Evolutionary conservation across 2,797 vertebrate species (phyloP), one percentile per base, ranked within the genome.

Genomic region (Pempheris klunzingeri): DNA sequence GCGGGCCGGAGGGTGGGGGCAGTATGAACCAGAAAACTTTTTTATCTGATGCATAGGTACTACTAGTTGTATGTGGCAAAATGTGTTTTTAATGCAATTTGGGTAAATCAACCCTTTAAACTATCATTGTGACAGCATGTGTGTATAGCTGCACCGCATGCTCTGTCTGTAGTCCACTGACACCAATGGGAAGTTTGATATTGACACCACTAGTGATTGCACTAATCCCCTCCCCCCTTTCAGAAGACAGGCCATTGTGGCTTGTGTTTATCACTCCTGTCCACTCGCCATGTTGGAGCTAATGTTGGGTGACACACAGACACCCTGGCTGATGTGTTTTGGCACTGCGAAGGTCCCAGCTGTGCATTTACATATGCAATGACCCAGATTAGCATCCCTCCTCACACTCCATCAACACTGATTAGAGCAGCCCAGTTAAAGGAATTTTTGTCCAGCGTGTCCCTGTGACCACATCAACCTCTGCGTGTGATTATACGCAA

Each of bases 281-380:
- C 89, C 76, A 88, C 83, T 82, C 62, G 64, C 79, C 57, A 57
- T 86, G 92, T 93, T 92, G 86, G 91, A 93, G 87, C 82, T 95
- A 95, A 94, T 90, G 81, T 83, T 68, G 82, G 92, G 88, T 89
- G 90, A 96, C 85, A 91, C 83, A 84, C 92, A 93, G 91, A 96
- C 94, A 95, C 94, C 92, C 92, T 32, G 71, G 92, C 88, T 93
- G 92, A 95, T 94, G 92, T 80, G 92, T 93, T 94, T 94, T 95
- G 96, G 96, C 95, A 95, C 93, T 68, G 89, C 80, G 84, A 94
- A 93, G 90, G 94, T 91, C 94, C 94, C 95, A 96, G 96, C 95
- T 96, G 95, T 94, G 94, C 87, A 96, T 96, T 96, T 97, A 94
- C 96, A 97, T 96, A 96, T 94, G 95, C 95, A 93, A 96, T 96